phyloP scores from a whole-genome alignment of 1,140 invertebrate genomes.

The Heliconius melpomene region DNA sequence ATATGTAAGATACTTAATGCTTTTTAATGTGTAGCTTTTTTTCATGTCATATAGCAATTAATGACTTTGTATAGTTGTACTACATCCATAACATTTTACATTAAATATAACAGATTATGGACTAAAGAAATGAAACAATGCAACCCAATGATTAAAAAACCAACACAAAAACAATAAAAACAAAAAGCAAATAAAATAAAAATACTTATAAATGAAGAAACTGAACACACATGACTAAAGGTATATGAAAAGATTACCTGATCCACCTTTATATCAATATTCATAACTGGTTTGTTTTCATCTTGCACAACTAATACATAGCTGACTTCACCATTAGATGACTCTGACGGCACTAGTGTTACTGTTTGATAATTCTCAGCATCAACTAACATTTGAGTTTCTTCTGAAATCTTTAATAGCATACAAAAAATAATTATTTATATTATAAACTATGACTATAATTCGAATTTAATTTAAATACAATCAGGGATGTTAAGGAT shows the following conservation, averaged over 20 bases:
- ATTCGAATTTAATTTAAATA: background rate
- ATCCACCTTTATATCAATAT: constrained; percentile 62
- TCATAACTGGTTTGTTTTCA: constrained; percentile 63
- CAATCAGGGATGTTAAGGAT: background rate
- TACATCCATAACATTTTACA: too few relatives aligned
- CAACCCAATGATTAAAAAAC: too few relatives aligned
- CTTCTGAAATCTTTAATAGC: constrained; percentile 47
- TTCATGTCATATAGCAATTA: too few relatives aligned
- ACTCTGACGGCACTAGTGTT: constrained; percentile 92
- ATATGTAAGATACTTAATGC: background rate
- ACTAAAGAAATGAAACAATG: too few relatives aligned
- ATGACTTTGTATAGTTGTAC: too few relatives aligned
- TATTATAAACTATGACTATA: background rate
- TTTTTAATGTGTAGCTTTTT: too few relatives aligned
- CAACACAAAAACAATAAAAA: background rate
- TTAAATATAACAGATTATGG: too few relatives aligned
- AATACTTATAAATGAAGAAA: constrained; percentile 22
- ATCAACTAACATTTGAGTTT: constrained; percentile 59
- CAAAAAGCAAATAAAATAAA: constrained; percentile 12
- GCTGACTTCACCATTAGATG: constrained; percentile 90
- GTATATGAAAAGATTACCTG: constrained; percentile 62
- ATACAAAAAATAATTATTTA: background rate
- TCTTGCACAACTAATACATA: constrained; percentile 95
- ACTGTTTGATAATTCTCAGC: constrained; percentile 90
- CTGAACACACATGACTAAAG: constrained; percentile 3